phyloP scores from a whole-genome alignment of 2,888 invertebrate species.

The Nymphalis urticae region DNA sequence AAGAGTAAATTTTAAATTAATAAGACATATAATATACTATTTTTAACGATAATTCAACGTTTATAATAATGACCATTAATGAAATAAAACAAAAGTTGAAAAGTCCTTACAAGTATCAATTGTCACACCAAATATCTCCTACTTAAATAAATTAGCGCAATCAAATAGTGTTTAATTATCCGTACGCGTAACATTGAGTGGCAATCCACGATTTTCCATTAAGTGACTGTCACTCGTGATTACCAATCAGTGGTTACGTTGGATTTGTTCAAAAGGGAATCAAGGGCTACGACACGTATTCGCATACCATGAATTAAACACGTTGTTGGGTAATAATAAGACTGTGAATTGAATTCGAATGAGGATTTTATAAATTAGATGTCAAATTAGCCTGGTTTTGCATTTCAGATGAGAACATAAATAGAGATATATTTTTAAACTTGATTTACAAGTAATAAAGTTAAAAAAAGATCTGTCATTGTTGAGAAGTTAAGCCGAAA shows the following conservation, averaged over 20 bases:
- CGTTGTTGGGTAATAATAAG: constrained; percentile 21
- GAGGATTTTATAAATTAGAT: constrained; percentile 2
- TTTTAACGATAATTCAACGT: too few species aligned
- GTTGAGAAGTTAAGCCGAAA: too few species aligned
- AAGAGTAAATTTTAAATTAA: too few species aligned
- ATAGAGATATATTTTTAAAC: too few species aligned
- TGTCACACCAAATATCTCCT: background rate
- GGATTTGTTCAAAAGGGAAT: constrained; percentile 31
- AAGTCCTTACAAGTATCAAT: background rate
- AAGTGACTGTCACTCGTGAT: constrained; percentile 33
- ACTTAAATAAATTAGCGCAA: background rate
- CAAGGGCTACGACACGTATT: constrained; percentile 32
- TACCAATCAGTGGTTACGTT: constrained; percentile 36
- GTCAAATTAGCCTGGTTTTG: background rate
- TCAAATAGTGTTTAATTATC: constrained; percentile 22
- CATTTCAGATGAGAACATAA: too few species aligned
- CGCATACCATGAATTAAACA: constrained; percentile 34
- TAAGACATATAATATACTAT: too few species aligned
- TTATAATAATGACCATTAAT: background rate
- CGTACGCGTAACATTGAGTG: constrained; percentile 26
- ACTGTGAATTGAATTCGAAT: constrained; percentile 22
- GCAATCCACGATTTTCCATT: constrained; percentile 38
- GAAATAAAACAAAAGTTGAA: background rate
- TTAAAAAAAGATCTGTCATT: too few species aligned
- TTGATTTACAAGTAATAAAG: too few species aligned